Percentiles rank a stretch among this genome's conserved stretches.
phyloP scores from a whole-genome alignment of 2,797 vertebrate species.

The Coilia nasus region DNA sequence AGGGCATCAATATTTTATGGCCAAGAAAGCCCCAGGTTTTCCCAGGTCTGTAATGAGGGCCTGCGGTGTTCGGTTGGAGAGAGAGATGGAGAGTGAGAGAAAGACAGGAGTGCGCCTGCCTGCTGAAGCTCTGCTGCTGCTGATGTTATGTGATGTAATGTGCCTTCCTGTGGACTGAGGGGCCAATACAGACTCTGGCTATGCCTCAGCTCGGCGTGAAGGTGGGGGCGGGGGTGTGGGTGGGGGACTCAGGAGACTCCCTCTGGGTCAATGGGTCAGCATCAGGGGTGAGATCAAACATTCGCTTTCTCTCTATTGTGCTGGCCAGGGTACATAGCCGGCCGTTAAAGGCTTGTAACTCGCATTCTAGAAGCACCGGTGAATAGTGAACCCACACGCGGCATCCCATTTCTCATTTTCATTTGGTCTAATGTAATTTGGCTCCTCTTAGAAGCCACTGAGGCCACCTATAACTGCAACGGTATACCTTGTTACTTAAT shows the following conservation, averaged over 20 bases:
- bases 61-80: slow-evolving; percentile 43
- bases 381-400: background rate
- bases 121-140: background rate
- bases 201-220: background rate
- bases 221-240: background rate
- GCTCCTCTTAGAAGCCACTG: slow-evolving; percentile 64
- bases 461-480: slow-evolving; percentile 62
- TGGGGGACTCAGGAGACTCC: slow-evolving; percentile 27
- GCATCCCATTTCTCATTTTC: slow-evolving; percentile 4
- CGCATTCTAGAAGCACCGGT: background rate
- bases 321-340: slow-evolving; percentile 20
- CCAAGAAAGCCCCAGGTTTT: slow-evolving; percentile 64
- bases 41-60: slow-evolving; percentile 67
- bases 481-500: slow-evolving; percentile 67
- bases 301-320: background rate
- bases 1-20: slow-evolving; percentile 72
- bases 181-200: slow-evolving; percentile 25
- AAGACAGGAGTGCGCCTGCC: too few species aligned
- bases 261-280: slow-evolving; percentile 42
- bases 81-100: too few species aligned
- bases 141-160: slow-evolving; percentile 37
- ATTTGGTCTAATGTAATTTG: slow-evolving; percentile 49
- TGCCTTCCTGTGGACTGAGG: slow-evolving; percentile 27
- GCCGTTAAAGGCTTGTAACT: background rate
- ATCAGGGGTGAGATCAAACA: slow-evolving; percentile 35